Percentiles rank a stretch among this genome's conserved stretches.
These are phyloP conservation scores for Cardiocondyla obscurior DNA, from an alignment of 1,140 invertebrate genomes.

Conservation along the genomic window DNA sequence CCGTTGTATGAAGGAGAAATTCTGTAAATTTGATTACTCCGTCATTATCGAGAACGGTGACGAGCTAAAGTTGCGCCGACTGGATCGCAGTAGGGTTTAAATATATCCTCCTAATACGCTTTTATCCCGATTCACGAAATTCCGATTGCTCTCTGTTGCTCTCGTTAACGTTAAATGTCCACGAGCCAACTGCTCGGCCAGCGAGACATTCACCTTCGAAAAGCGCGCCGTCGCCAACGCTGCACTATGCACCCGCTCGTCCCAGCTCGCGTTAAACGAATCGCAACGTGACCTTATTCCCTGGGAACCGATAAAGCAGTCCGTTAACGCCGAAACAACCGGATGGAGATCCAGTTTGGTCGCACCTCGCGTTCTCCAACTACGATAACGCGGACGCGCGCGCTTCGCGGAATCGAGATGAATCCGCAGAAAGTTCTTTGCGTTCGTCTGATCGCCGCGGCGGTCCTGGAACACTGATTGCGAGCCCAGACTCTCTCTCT, in stretches of 20 bases:
- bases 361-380: not conserved
- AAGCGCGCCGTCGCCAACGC: constrained; percentile 10
- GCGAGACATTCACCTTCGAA: constrained; percentile 48
- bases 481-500: not conserved
- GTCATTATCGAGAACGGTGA: not conserved
- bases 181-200: constrained; percentile 25
- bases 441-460: constrained; percentile 14
- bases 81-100: not conserved
- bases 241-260: not conserved
- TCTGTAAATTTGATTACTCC: not conserved
- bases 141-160: not conserved
- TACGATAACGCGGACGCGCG: constrained; percentile 24
- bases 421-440: constrained; percentile 1
- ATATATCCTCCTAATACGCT: not conserved
- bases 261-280: constrained; percentile 28
- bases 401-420: constrained; percentile 58
- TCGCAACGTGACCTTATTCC: constrained; percentile 24
- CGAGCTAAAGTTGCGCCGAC: not conserved
- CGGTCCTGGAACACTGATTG: constrained; percentile 42
- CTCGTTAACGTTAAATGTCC: not conserved
- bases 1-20: not conserved
- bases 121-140: not conserved
- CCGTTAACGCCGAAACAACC: not conserved
- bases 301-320: not conserved
- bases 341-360: not conserved